Evolutionary conservation across 2,113 vertebrate genomes (phyloP).

Genomic region (Jaculus jaculus): DNA sequence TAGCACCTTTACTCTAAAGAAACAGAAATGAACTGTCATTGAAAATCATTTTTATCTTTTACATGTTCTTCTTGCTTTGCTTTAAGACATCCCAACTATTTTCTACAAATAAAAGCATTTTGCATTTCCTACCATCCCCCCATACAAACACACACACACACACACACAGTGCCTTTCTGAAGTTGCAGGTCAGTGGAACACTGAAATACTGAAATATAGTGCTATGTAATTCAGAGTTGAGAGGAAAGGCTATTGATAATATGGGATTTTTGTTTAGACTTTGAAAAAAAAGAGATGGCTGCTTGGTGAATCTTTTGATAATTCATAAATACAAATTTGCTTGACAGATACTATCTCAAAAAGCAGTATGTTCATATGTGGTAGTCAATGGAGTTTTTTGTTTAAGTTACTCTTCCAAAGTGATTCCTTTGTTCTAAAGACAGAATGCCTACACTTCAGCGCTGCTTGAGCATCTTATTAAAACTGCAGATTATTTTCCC

Average conservation of each 20-base stretch:
- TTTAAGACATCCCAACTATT: conserved; percentile 79
- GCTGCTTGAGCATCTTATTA: conserved; percentile 82
- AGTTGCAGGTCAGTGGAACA: conserved; percentile 83
- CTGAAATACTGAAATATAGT: conserved; percentile 82
- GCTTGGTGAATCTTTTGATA: conserved; percentile 83
- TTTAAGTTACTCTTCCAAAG: conserved; percentile 95
- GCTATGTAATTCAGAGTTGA: conserved; percentile 82
- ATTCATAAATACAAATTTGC: conserved; percentile 82
- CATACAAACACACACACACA: too few relatives aligned
- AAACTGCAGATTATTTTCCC: conserved; percentile 77
- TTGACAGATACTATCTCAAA: conserved; percentile 83
- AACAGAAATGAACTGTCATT: too few relatives aligned
- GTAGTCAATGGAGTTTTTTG: conserved; percentile 87
- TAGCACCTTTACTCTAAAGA: conserved; percentile 90
- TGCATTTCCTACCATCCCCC: too few relatives aligned
- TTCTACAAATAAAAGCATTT: conserved; percentile 84
- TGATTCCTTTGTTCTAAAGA: conserved; percentile 87
- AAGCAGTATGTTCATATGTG: conserved; percentile 87
- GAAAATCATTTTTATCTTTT: conserved; percentile 73
- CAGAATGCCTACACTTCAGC: conserved; percentile 81
- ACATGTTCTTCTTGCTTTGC: conserved; percentile 69
- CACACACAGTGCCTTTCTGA: conserved; percentile 83
- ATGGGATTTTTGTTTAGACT: conserved; percentile 80
- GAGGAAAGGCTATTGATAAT: conserved; percentile 81
- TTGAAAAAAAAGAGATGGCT: conserved; percentile 84